Evolutionary conservation across 2,113 vertebrate genomes (phyloP).

Genomic region (Mus musculus): DNA sequence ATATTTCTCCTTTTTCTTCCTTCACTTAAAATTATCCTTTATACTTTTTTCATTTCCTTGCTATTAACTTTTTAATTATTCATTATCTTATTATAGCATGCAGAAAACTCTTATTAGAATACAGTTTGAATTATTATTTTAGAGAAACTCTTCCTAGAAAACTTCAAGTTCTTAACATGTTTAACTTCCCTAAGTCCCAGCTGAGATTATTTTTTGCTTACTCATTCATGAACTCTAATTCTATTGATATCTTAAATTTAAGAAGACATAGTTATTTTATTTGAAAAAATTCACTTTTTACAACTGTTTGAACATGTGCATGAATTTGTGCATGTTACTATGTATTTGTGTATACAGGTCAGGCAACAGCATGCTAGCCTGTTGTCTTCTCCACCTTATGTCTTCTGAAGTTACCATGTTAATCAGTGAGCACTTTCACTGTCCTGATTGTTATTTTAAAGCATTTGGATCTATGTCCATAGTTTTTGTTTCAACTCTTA

Average conservation of each 20-base stretch:
- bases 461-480: background rate
- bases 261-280: background rate
- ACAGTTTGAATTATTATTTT: background rate
- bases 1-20: background rate
- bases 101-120: background rate
- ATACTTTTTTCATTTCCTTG: background rate
- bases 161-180: background rate
- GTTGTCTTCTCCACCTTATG: too few species aligned
- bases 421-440: background rate
- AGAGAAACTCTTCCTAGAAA: background rate
- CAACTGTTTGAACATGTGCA: background rate
- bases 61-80: slow-evolving; percentile 15
- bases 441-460: background rate
- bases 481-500: background rate
- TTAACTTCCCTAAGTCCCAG: background rate
- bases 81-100: background rate
- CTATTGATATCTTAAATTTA: background rate
- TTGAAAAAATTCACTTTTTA: background rate
- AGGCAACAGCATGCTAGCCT: background rate
- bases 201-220: background rate
- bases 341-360: background rate
- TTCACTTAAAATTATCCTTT: background rate
- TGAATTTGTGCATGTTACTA: too few species aligned
- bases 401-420: background rate
- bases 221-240: background rate